Evolutionary conservation across 2,888 invertebrate genomes (phyloP).

Genomic region (Polydrusus tereticollis): DNA sequence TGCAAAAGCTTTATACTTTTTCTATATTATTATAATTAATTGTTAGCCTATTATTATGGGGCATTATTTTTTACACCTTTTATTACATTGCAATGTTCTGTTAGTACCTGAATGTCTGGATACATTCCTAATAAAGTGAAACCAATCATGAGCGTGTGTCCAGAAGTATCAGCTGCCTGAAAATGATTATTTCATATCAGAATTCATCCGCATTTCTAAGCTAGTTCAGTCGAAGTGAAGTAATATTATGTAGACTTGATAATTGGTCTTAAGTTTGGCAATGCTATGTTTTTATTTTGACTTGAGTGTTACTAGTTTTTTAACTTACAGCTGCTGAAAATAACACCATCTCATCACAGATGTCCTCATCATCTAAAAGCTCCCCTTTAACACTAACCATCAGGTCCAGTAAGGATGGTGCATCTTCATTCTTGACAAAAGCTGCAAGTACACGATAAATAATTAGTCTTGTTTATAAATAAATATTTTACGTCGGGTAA

Average conservation of each 20-base stretch:
- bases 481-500: too few relatives aligned
- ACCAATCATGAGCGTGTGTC: neutral
- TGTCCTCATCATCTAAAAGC: neutral
- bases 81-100: too few relatives aligned
- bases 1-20: neutral
- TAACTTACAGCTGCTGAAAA: conserved; percentile 23
- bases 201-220: too few relatives aligned
- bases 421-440: conserved; percentile 4
- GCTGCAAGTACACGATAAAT: neutral
- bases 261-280: too few relatives aligned
- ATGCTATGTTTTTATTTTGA: too few relatives aligned
- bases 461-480: too few relatives aligned
- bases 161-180: neutral
- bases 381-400: conserved; percentile 19
- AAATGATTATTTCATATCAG: too few relatives aligned
- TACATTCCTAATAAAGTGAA: neutral
- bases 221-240: too few relatives aligned
- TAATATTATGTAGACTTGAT: too few relatives aligned
- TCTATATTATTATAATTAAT: too few relatives aligned
- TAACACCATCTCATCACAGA: conserved; percentile 17
- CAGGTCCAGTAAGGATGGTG: conserved; percentile 7
- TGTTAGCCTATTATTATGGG: too few relatives aligned
- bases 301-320: neutral
- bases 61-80: too few relatives aligned
- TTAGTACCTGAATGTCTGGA: neutral